Evolutionary conservation across 2,797 vertebrate species (phyloP).

Genomic region (Sarcophilus harrisii): DNA sequence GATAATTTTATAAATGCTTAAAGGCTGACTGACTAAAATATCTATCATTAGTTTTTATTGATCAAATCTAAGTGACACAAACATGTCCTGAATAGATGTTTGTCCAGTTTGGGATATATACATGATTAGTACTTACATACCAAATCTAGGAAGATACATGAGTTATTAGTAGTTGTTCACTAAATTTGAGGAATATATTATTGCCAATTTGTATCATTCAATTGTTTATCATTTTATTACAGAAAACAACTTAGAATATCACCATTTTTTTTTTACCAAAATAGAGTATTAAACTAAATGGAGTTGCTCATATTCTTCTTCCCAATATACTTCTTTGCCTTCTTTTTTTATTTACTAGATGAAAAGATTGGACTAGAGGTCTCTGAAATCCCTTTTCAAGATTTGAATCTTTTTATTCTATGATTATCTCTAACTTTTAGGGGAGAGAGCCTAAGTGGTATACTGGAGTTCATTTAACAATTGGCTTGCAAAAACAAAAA

Average conservation of each 20-base stretch:
- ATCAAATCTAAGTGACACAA: background rate
- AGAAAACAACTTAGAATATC: background rate
- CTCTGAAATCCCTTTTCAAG: background rate
- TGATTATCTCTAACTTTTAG: background rate
- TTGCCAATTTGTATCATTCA: background rate
- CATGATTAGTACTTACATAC: background rate
- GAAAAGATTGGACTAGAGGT: background rate
- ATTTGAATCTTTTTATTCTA: background rate
- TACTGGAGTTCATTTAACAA: background rate
- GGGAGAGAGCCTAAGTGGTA: background rate
- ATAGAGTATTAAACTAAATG: background rate
- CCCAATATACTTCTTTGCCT: background rate
- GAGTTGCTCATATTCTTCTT: background rate
- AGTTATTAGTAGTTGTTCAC: background rate
- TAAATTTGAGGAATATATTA: background rate
- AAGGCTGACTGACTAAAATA: background rate
- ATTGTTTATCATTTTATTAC: background rate
- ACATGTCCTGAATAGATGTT: background rate
- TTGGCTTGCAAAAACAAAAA: background rate
- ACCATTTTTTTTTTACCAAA: background rate
- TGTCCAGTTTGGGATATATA: background rate
- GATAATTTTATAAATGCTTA: background rate
- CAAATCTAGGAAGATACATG: background rate
- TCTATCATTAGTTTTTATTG: background rate
- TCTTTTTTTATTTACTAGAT: background rate